Conservation (phyloP, 2,888 invertebrate genomes). For the Agrilus biguttatus region DNA sequence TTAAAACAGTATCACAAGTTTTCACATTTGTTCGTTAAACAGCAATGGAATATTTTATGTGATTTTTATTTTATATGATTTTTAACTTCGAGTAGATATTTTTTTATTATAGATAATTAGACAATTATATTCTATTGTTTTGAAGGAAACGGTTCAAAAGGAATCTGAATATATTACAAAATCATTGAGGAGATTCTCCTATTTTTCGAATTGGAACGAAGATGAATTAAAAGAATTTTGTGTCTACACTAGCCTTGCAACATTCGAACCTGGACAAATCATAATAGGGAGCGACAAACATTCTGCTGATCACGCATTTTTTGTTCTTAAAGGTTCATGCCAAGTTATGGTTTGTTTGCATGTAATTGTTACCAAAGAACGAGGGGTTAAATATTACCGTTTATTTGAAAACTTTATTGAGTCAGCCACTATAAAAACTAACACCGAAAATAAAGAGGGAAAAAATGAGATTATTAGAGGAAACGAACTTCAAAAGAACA, state of each 20-base stretch:
- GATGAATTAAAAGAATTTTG: conserved; percentile 48
- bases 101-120: too few species aligned
- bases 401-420: conserved; percentile 19
- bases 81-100: too few species aligned
- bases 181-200: conserved; percentile 46
- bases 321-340: conserved; percentile 41
- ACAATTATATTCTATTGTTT: conserved; percentile 19
- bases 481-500: too few species aligned
- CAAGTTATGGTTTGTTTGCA: conserved; percentile 43
- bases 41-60: too few species aligned
- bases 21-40: too few species aligned
- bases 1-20: too few species aligned
- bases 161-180: conserved; percentile 46
- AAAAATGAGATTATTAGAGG: too few species aligned
- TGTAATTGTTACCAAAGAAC: conserved; percentile 26
- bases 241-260: conserved; percentile 46
- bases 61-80: too few species aligned
- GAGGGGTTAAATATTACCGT: conserved; percentile 30
- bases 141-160: conserved; percentile 41
- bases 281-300: conserved; percentile 39
- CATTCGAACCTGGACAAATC: conserved; percentile 39
- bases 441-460: too few species aligned
- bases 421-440: too few species aligned
- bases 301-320: conserved; percentile 30
- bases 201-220: conserved; percentile 47